phyloP scores from a whole-genome alignment of 2,113 vertebrate species.

The Ornithorhynchus anatinus region DNA sequence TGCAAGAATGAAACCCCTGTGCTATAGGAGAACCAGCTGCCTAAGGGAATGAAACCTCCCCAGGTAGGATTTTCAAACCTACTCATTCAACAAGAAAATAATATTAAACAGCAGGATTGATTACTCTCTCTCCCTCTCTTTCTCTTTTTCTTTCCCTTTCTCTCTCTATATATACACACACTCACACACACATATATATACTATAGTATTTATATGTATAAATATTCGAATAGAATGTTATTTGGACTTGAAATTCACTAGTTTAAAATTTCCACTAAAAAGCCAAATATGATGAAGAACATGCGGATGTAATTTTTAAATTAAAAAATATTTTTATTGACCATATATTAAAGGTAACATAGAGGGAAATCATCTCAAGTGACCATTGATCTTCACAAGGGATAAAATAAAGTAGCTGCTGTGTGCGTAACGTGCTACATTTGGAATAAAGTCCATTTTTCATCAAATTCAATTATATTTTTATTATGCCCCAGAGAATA shows the following conservation, averaged over 20 bases:
- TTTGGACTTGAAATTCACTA: slow-evolving; percentile 44
- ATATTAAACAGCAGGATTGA: slow-evolving; percentile 42
- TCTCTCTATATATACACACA: too few relatives aligned
- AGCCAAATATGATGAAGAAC: slow-evolving; percentile 49
- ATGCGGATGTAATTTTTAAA: slow-evolving; percentile 64
- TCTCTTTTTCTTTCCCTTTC: too few relatives aligned
- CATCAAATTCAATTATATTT: slow-evolving; percentile 72
- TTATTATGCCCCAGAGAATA: slow-evolving; percentile 72
- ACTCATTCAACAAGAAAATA: slow-evolving; percentile 29
- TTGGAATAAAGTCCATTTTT: slow-evolving; percentile 70
- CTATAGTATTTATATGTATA: slow-evolving; percentile 44
- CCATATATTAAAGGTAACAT: slow-evolving; percentile 64
- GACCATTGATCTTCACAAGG: slow-evolving; percentile 71
- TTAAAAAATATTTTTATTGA: slow-evolving; percentile 67
- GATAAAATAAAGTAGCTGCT: slow-evolving; percentile 61
- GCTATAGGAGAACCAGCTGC: too few relatives aligned
- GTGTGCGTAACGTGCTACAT: slow-evolving; percentile 43
- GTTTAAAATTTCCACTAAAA: slow-evolving; percentile 53
- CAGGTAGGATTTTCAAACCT: slow-evolving; percentile 27
- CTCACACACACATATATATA: too few relatives aligned
- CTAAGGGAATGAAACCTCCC: too few relatives aligned
- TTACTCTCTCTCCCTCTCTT: too few relatives aligned
- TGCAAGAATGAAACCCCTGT: too few relatives aligned
- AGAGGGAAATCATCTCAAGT: slow-evolving; percentile 66
- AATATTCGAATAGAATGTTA: too few relatives aligned